phyloP scores from a whole-genome alignment of 2,888 invertebrate species.

The Adela reaumurella region DNA sequence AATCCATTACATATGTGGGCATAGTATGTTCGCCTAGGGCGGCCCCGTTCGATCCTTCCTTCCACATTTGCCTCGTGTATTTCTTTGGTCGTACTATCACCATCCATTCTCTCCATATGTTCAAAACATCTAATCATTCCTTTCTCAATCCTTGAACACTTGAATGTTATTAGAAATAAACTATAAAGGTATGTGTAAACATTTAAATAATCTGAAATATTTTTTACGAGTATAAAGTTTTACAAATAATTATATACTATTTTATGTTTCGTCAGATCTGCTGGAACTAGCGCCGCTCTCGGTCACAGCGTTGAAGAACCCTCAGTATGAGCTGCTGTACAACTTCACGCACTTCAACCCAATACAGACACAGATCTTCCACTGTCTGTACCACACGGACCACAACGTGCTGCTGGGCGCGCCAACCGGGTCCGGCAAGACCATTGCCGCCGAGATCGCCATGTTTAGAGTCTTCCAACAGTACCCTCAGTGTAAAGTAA shows the following conservation, averaged over 20 bases:
- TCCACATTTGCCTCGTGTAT: too few relatives aligned
- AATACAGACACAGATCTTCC: slow-evolving; percentile 97
- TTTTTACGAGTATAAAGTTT: neutral
- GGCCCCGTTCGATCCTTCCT: too few relatives aligned
- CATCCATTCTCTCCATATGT: too few relatives aligned
- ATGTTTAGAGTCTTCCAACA: slow-evolving; percentile 88
- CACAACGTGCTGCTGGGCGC: slow-evolving; percentile 91
- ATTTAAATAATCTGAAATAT: too few relatives aligned
- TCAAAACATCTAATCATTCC: too few relatives aligned
- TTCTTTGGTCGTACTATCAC: too few relatives aligned
- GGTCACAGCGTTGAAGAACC: slow-evolving; percentile 74
- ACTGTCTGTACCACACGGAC: slow-evolving; percentile 92
- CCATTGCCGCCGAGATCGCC: slow-evolving; percentile 96
- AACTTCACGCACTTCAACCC: slow-evolving; percentile 95
- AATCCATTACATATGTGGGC: too few relatives aligned
- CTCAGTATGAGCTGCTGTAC: slow-evolving; percentile 77
- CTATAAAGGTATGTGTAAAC: too few relatives aligned
- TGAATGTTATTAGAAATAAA: neutral
- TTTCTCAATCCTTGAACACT: too few relatives aligned
- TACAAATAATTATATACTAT: neutral
- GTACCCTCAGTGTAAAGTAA: slow-evolving; percentile 73
- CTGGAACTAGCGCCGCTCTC: slow-evolving; percentile 89
- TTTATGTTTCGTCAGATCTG: slow-evolving; percentile 66
- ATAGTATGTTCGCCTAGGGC: too few relatives aligned
- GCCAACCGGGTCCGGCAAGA: slow-evolving; percentile 97